phyloP scores from a whole-genome alignment of 2,113 vertebrate genomes.

The Calyptomena viridis region DNA sequence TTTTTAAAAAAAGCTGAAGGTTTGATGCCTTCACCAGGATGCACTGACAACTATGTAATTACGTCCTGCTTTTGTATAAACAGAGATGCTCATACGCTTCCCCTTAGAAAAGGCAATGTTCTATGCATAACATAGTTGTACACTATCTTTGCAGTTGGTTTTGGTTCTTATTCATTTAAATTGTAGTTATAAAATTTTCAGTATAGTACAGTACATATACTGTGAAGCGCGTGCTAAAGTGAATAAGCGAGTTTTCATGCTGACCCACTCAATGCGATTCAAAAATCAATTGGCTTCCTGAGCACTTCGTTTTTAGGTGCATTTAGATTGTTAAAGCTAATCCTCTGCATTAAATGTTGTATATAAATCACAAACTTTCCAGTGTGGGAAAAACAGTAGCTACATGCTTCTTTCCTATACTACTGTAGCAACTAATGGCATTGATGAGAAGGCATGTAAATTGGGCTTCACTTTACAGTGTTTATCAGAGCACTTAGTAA shows the following conservation, averaged over 20 bases:
- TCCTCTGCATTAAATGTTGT: conserved; percentile 73
- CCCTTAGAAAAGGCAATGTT: conserved; percentile 92
- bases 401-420: conserved; percentile 77
- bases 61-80: conserved; percentile 89
- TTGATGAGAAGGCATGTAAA: conserved; percentile 85
- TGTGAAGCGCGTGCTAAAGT: conserved; percentile 90
- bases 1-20: conserved; percentile 75
- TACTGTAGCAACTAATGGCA: conserved; percentile 74
- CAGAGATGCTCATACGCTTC: conserved; percentile 88
- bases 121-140: conserved; percentile 93
- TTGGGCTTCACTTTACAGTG: conserved; percentile 82
- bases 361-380: conserved; percentile 69
- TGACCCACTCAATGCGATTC: conserved; percentile 80
- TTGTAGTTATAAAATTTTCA: conserved; percentile 78
- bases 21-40: conserved; percentile 79
- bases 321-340: conserved; percentile 76
- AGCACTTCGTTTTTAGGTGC: conserved; percentile 75
- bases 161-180: conserved; percentile 76
- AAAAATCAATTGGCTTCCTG: conserved; percentile 75
- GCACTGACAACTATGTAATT: conserved; percentile 87
- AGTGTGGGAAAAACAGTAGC: conserved; percentile 67
- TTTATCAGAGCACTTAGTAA: conserved; percentile 89
- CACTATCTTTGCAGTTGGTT: conserved; percentile 87
- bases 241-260: conserved; percentile 83
- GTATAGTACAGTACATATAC: conserved; percentile 90